Base-by-base conservation (phyloP, 1,140 invertebrate species). In the Drosophila orosa region DNA sequence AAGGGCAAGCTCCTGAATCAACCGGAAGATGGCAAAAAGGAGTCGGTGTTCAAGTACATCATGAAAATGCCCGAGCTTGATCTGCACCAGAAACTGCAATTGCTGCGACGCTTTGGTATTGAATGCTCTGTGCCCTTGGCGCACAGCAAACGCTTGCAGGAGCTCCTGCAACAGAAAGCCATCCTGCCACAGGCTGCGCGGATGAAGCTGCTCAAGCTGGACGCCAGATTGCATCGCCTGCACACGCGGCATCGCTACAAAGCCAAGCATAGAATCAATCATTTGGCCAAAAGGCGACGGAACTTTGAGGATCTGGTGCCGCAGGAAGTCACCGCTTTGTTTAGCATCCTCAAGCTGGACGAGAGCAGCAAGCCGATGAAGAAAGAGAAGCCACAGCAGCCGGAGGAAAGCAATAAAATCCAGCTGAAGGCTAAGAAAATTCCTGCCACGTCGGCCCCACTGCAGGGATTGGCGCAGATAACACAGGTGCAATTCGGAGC, bases 401-500 rank as follows among this genome's bases (percentile, higher is more conserved):
- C 79, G 19, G 73, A 73, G n/a, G 72, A 59, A 24, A 48, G 33
- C 3, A 58, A 45, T 15, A 66, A 27, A 27, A 12, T 19, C 12
- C 19, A 57, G 22, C 25, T 3, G 12, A 39, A 44, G n/a, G 31
- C 22, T 19, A 13, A 45, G 12, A 15, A 60, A 55, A 61, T 33
- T n/a, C n/a, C 44, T 13, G 5, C 24, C 0, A 24, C 17, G 0
- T 44, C 60, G 7, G 60, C 44, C 3, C 84, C 83, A 0, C 8
- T 92, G 1, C 80, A 86, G 22, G 78, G 78, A n/a, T 71, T 82
- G 33, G 86, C 91, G 29, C 59, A 91, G 48, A 92, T 93, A 19
- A 91, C 81, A n/a, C 80, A 90, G 22, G 79, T 93, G 37, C 85
- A 92, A 92, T 97, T 97, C 92, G 95, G 95, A 12, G 93, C 92